phyloP scores from a whole-genome alignment of 2,888 invertebrate genomes.

The Dolomedes plantarius region DNA sequence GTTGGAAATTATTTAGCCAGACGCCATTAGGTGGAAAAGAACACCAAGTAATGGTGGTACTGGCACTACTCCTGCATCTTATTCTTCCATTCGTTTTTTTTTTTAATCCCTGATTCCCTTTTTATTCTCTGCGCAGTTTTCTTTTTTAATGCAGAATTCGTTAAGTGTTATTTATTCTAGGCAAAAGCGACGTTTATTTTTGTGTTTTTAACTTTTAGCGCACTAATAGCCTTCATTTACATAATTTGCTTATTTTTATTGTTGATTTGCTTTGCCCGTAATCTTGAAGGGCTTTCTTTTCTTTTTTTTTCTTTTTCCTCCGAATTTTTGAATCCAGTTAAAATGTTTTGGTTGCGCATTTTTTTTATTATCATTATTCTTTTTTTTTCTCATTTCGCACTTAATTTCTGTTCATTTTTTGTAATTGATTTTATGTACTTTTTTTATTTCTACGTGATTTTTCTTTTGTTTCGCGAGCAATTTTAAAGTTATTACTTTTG shows the following conservation, averaged over 20 bases:
- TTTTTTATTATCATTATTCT: slow-evolving; percentile 27
- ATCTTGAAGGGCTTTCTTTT: slow-evolving; percentile 42
- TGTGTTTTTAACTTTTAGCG: slow-evolving; percentile 70
- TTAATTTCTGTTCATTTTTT: slow-evolving; percentile 63
- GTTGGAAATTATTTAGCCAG: slow-evolving; percentile 54
- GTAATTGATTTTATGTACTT: slow-evolving; percentile 26
- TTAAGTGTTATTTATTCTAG: slow-evolving; percentile 69
- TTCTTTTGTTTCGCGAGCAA: slow-evolving; percentile 6
- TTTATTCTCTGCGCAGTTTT: slow-evolving; percentile 30
- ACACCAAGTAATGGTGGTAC: slow-evolving; percentile 59
- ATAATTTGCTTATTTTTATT: slow-evolving; percentile 71
- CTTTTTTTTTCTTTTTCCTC: slow-evolving; percentile 10
- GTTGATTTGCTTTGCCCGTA: slow-evolving; percentile 63
- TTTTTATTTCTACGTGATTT: slow-evolving; percentile 20
- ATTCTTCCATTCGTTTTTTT: slow-evolving; percentile 42
- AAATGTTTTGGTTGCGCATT: slow-evolving; percentile 56
- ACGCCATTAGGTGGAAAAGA: slow-evolving; percentile 69
- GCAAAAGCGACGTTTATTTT: slow-evolving; percentile 58
- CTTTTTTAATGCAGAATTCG: slow-evolving; percentile 43
- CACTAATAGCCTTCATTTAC: slow-evolving; percentile 70
- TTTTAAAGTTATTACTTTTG: slow-evolving; percentile 58
- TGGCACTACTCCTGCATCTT: slow-evolving; percentile 58
- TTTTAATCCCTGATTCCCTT: slow-evolving; percentile 55
- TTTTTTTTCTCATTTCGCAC: slow-evolving; percentile 56
- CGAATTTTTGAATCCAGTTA: slow-evolving; percentile 66